A percentile compares a stretch with the other conserved stretches of the same genome.
Evolutionary conservation across 2,888 invertebrate genomes (phyloP).

Genomic region (Epiblema foenella): DNA sequence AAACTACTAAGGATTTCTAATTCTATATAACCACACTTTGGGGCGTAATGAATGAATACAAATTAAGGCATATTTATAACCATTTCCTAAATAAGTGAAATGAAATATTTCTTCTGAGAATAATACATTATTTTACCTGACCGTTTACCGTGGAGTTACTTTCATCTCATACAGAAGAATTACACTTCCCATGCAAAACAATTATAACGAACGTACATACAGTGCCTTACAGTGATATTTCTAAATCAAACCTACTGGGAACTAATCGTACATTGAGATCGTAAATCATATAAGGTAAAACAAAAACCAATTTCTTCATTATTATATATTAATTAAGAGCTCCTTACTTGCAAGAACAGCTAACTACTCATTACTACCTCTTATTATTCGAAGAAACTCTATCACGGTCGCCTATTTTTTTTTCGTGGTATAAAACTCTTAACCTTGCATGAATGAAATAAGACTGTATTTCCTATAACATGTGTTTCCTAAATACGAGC

Average conservation of each 20-base stretch:
- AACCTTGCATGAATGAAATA: not conserved
- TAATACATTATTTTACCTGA: too few species aligned
- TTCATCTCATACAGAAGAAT: too few species aligned
- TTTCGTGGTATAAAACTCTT: not conserved
- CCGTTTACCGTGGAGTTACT: too few species aligned
- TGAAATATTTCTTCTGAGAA: too few species aligned
- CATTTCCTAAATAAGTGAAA: too few species aligned
- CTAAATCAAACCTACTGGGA: not conserved
- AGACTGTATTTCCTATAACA: not conserved
- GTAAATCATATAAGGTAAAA: not conserved
- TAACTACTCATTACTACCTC: conserved; percentile 6
- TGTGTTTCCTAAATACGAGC: not conserved
- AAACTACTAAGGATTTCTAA: too few species aligned
- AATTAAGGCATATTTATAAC: too few species aligned
- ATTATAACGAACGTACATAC: not conserved
- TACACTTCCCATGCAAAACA: too few species aligned
- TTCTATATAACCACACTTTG: too few species aligned
- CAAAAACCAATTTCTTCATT: not conserved
- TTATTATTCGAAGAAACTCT: not conserved
- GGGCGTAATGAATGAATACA: too few species aligned
- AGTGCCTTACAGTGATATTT: not conserved
- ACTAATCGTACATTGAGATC: not conserved
- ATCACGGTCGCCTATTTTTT: not conserved
- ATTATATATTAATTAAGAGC: conserved; percentile 16
- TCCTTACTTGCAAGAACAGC: conserved; percentile 3